Percentiles rank a stretch among this genome's conserved stretches.
phyloP scores from a whole-genome alignment of 2,888 invertebrate genomes.

The Callyntrura sp. region DNA sequence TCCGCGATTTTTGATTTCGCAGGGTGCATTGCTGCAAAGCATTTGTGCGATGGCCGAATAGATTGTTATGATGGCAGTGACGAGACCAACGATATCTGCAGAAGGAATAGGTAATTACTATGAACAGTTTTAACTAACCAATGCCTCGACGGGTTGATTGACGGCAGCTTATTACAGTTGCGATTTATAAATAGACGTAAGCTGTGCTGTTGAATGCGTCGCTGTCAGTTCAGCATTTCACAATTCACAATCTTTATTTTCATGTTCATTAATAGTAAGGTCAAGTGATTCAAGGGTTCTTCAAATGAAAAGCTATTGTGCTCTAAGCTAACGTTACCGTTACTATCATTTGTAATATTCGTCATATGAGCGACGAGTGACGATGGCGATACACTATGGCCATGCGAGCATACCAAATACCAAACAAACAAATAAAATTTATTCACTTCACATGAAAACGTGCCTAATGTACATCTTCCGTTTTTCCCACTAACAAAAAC shows the following conservation, averaged over 20 bases:
- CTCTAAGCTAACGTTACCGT: background rate
- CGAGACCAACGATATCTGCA: slow-evolving; percentile 81
- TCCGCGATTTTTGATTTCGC: background rate
- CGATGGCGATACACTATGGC: no score
- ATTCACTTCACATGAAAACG: no score
- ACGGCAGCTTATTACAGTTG: background rate
- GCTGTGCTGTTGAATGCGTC: background rate
- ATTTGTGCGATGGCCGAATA: slow-evolving; percentile 79
- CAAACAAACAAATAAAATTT: no score
- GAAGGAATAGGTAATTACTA: slow-evolving; percentile 79
- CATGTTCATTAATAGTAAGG: slow-evolving; percentile 2
- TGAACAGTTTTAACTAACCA: no score
- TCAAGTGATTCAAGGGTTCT: slow-evolving; percentile 16
- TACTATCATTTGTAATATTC: no score
- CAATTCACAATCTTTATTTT: background rate
- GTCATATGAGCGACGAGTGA: no score
- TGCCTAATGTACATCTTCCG: no score
- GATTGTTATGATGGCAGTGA: slow-evolving; percentile 81
- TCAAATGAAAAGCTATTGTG: background rate
- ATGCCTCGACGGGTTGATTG: no score
- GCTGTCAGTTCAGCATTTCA: background rate
- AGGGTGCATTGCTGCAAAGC: slow-evolving; percentile 70
- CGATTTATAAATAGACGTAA: background rate
- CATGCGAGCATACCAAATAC: no score
- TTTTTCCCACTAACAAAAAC: no score